Percentiles rank a stretch among this genome's conserved stretches.
phyloP scores from a whole-genome alignment of 2,797 vertebrate species.

The Tolypeutes matacus region DNA sequence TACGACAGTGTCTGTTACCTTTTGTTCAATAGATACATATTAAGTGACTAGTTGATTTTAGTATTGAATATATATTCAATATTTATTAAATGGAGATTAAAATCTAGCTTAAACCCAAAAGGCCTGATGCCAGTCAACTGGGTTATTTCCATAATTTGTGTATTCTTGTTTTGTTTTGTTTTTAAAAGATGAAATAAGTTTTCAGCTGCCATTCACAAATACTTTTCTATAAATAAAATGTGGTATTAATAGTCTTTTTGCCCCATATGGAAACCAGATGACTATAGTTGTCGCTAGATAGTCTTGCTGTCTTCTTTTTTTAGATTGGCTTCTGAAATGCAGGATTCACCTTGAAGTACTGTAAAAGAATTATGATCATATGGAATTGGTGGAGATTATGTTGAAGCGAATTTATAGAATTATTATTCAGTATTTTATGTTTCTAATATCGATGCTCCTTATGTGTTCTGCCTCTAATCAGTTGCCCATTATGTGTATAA shows the following conservation, averaged over 20 bases:
- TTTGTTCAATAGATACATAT: not conserved
- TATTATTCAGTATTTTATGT: slow-evolving; percentile 38
- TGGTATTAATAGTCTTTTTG: not conserved
- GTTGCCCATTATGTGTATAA: not conserved
- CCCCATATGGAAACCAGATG: slow-evolving; percentile 25
- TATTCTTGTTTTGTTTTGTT: slow-evolving; percentile 59
- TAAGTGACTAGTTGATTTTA: not conserved
- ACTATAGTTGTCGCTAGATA: slow-evolving; percentile 47
- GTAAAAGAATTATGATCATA: not conserved
- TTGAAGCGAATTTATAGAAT: slow-evolving; percentile 43
- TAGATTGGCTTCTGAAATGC: slow-evolving; percentile 30
- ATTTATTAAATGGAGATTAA: slow-evolving; percentile 21
- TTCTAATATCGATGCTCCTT: slow-evolving; percentile 35
- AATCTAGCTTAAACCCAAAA: not conserved
- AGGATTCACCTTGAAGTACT: slow-evolving; percentile 29
- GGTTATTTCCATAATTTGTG: slow-evolving; percentile 42
- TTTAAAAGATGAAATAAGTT: slow-evolving; percentile 37
- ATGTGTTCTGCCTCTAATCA: slow-evolving; percentile 1
- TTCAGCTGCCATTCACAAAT: slow-evolving; percentile 45
- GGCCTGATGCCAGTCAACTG: not conserved
- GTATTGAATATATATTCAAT: slow-evolving; percentile 18
- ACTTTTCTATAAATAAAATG: slow-evolving; percentile 43
- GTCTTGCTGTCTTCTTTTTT: not conserved
- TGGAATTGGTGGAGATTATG: slow-evolving; percentile 3
- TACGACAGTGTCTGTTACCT: not conserved